Evolutionary conservation across 2,113 vertebrate genomes (phyloP).

Genomic region (Mormyrus iriodes): DNA sequence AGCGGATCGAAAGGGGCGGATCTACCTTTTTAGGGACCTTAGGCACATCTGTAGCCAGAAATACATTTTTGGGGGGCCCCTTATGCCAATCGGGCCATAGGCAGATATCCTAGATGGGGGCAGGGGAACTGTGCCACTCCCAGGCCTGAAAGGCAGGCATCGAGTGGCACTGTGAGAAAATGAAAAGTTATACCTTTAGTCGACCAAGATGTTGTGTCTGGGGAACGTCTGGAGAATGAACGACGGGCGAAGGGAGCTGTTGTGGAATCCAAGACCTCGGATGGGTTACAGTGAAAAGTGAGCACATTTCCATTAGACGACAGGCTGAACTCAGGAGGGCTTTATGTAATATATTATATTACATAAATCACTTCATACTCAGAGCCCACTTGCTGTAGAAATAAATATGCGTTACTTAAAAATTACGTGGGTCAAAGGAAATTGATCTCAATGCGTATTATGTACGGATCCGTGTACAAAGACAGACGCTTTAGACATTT

Average conservation of each 20-base stretch:
- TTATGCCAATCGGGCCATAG: background rate
- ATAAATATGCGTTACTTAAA: constrained; percentile 8
- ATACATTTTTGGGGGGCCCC: background rate
- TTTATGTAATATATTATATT: constrained; percentile 7
- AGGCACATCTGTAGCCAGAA: background rate
- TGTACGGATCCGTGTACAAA: background rate
- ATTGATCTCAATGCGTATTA: background rate
- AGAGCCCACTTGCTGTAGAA: background rate
- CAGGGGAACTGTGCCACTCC: background rate
- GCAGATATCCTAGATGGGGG: background rate
- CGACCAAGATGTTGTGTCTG: background rate
- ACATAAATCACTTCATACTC: background rate
- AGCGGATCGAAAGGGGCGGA: background rate
- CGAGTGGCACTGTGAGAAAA: background rate
- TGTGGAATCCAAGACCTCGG: background rate
- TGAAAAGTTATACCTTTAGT: background rate
- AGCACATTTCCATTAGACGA: background rate
- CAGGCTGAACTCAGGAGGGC: background rate
- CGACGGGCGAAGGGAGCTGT: background rate
- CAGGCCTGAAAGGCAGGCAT: background rate
- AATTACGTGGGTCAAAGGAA: constrained; percentile 5
- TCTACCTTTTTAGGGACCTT: background rate
- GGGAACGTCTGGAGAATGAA: background rate
- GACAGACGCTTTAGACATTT: background rate
- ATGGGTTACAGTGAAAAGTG: background rate